Percentiles rank a stretch among this genome's conserved stretches.
Evolutionary conservation across 2,797 vertebrate species (phyloP).

Genomic region (Threskiornis aethiopicus): DNA sequence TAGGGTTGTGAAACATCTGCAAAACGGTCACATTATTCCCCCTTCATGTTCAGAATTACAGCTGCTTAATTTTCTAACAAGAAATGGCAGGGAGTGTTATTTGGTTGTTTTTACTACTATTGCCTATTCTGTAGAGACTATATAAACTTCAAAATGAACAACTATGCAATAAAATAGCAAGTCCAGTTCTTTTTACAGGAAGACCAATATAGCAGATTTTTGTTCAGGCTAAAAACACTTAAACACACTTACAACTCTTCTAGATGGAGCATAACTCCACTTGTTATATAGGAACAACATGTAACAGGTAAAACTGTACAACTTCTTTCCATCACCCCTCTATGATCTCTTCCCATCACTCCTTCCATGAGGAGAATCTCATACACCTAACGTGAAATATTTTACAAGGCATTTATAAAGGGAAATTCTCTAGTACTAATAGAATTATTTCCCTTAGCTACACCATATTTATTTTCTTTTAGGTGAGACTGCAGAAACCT

Average conservation of each 20-base stretch:
- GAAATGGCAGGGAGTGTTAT: background rate
- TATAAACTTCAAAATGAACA: conserved; percentile 9
- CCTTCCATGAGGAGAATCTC: background rate
- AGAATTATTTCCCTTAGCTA: background rate
- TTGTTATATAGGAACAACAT: background rate
- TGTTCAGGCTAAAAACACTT: background rate
- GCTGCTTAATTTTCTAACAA: conserved; percentile 28
- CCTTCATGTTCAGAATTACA: conserved; percentile 25
- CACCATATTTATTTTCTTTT: background rate
- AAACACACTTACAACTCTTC: background rate
- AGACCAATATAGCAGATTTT: background rate
- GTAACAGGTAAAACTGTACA: background rate
- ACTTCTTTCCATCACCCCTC: background rate
- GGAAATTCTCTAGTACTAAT: background rate
- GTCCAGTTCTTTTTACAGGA: background rate
- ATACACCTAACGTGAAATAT: background rate
- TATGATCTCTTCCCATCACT: background rate
- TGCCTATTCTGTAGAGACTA: background rate
- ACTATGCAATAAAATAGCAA: background rate
- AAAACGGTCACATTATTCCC: background rate
- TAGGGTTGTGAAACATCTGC: conserved; percentile 28
- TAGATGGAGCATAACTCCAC: background rate
- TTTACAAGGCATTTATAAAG: background rate
- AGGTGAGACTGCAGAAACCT: background rate
- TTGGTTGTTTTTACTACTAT: conserved; percentile 22